Base-by-base conservation (phyloP, 2,888 invertebrate species). In the Plemyria rubiginata region DNA sequence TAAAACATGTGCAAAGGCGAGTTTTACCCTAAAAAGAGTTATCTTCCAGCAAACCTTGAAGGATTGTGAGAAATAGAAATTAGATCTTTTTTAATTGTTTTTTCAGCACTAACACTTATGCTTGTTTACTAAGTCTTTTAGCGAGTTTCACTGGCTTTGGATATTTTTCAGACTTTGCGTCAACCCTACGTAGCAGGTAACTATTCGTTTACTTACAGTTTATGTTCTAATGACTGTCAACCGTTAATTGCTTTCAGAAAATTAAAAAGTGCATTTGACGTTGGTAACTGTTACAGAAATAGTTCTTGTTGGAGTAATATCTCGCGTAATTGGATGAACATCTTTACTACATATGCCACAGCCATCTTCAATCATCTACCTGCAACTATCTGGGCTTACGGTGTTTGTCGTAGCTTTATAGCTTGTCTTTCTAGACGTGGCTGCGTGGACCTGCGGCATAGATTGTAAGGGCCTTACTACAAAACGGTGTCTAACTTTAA, bases 211-310 rank as follows among this genome's bases (percentile, higher is more conserved):
- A 3, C 0, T 11, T 15, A 45, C 45, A 2, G 9, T 16, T 45
- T 45, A 16, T 1, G 16, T 45, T 22, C 22, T 22, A 22, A 22
- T 48, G 52, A 29, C 55, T 29, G 46, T 29, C 45, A 43, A 28
- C 32, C 46, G 59, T 54, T 63, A 63, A 63, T 63, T 52, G 46
- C 63, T 55, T 22, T 51, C 54, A 51, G 63, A 51, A 59, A 54
- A 63, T 59, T 63, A 63, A 40, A 41, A 63, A 55, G 55, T 41
- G 59, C 55, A 63, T 55, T 48, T 36, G 41, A 16, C 43, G 3
- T 45, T 48, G 48, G 22, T 63, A 63, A 63, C 59, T 63, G 63
- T 63, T 49, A 16, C 32, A 52, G 46, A 48, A 51, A 55, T 51
- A 55, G 55, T 52, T 52, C 52, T 62, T 56, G 50, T 28, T 60